Evolutionary conservation across 2,113 vertebrate genomes (phyloP).

Genomic region (Lutjanus erythropterus): DNA sequence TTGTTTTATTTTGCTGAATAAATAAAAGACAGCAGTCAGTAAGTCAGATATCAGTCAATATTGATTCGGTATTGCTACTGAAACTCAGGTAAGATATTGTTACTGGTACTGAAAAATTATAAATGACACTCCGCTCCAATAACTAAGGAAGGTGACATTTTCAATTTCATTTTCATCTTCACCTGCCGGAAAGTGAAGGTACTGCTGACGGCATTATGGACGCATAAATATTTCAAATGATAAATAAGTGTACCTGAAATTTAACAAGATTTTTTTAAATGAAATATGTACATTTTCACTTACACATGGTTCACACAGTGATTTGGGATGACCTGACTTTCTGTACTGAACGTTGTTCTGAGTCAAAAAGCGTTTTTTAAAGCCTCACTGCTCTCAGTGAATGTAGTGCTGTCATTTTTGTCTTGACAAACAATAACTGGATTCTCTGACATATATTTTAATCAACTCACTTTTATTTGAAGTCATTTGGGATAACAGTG

Average conservation of each 20-base stretch:
- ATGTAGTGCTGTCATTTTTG: neutral
- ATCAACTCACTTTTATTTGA: conserved; percentile 29
- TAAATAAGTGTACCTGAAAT: neutral
- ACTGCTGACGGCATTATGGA: neutral
- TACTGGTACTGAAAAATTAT: neutral
- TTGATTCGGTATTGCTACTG: neutral
- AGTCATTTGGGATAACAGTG: neutral
- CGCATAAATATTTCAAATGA: neutral
- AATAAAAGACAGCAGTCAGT: too few species aligned
- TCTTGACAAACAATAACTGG: neutral
- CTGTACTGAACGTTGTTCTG: too few species aligned
- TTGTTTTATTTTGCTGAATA: neutral
- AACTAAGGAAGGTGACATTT: neutral
- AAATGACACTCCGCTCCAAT: neutral
- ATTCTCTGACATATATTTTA: conserved; percentile 1
- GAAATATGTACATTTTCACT: too few species aligned
- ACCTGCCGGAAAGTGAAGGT: conserved; percentile 1
- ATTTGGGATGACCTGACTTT: too few species aligned
- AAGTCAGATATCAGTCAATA: too few species aligned
- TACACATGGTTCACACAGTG: too few species aligned
- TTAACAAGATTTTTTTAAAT: too few species aligned
- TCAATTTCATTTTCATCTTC: conserved; percentile 8
- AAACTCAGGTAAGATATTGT: neutral
- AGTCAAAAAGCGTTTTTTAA: neutral
- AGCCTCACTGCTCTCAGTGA: neutral